phyloP scores from a whole-genome alignment of 2,113 vertebrate genomes.

The Anhinga rufa region DNA sequence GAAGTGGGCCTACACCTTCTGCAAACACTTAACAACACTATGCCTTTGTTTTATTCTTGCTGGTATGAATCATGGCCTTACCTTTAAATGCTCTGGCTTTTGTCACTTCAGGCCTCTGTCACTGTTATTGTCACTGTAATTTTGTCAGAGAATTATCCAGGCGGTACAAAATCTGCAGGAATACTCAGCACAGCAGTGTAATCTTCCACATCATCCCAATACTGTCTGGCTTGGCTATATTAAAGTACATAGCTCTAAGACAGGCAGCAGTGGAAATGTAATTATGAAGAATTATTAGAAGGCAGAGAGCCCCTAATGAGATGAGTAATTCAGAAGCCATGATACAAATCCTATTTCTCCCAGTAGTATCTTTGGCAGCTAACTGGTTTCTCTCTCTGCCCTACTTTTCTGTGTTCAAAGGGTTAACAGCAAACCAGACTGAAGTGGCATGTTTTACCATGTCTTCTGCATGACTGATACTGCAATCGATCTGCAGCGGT shows the following conservation, averaged over 20 bases:
- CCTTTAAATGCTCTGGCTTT: constrained; percentile 49
- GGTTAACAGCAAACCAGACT: constrained; percentile 66
- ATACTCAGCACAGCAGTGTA: not conserved
- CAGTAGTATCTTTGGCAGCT: not conserved
- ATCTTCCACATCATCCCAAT: constrained; percentile 11
- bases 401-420: not conserved
- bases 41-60: constrained; percentile 8
- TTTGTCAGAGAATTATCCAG: constrained; percentile 36
- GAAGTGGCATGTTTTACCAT: constrained; percentile 64
- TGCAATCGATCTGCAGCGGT: constrained; percentile 79
- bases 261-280: constrained; percentile 15
- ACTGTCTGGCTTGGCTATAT: not conserved
- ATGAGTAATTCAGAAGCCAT: not conserved
- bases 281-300: constrained; percentile 21
- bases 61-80: not conserved
- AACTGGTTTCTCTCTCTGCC: not conserved
- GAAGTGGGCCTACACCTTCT: not conserved
- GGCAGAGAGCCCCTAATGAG: constrained; percentile 9
- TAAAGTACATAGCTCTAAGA: not conserved
- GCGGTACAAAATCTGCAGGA: constrained; percentile 6
- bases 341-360: not conserved
- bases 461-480: constrained; percentile 80
- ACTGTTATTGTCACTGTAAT: not conserved
- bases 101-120: constrained; percentile 29
- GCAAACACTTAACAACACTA: not conserved